Evolutionary conservation across 2,888 invertebrate genomes (phyloP), one percentile per base, ranked within the genome.

Genomic region (Empis livida): DNA sequence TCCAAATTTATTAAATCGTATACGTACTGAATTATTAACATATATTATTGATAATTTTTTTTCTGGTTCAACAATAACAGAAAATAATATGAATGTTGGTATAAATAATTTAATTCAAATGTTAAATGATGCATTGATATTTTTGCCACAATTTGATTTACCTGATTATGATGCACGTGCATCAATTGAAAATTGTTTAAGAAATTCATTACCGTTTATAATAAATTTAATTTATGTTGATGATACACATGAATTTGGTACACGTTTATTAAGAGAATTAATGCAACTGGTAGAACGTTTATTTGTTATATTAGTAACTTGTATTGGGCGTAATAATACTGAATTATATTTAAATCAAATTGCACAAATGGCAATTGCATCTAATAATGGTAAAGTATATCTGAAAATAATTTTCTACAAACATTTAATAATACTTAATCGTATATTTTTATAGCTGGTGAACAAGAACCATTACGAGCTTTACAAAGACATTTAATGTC

Each of bases 91-190:
- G 50, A 55, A 57, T 11, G 46, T 49, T 13, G 67, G 63, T 14
- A 56, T 68, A 10, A 56, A 58, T 31, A 60, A 60, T 15, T 63
- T 62, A 2, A 51, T 68, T 44, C 55, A 56, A n/a, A 63, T 64
- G 60, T 57, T 68, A 10, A 56, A 51, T 39, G 60, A 61, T 16
- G 56, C 55, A 48, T 53, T 67, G 6, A 48, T 60, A 41, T 64
- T 58, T 53, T 49, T 68, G 54, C 63, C 64, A 11, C 67, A 64
- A 39, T 65, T 64, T 51, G 68, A 68, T 49, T 56, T 56, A 10
- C 59, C 61, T 14, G 60, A 63, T 44, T 67, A 63, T 50, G 64
- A 70, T 57, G 61, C 66, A 4, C 58, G 64, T 5, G 63, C 63
- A 47, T 70, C 70, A 1, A 60, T 68, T 2, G 61, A 60, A 51